phyloP scores from a whole-genome alignment of 1,140 invertebrate genomes.

The Leptopilina boulardi region DNA sequence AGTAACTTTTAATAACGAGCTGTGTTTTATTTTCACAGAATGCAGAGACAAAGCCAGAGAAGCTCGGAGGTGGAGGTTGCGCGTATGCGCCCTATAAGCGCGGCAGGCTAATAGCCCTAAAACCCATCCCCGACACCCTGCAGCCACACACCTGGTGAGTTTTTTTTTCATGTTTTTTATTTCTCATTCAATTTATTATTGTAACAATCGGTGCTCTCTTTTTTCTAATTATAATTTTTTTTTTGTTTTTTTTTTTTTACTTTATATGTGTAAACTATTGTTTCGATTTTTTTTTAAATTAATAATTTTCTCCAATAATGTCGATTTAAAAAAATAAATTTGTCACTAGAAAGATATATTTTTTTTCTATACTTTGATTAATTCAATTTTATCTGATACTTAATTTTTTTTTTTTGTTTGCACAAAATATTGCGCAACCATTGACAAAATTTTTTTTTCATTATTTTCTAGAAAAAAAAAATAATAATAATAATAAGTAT shows the following conservation, averaged over 20 bases:
- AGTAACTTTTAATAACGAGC: conserved; percentile 43
- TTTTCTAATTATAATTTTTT: neutral
- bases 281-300: too few relatives aligned
- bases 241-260: neutral
- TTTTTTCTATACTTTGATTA: too few relatives aligned
- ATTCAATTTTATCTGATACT: too few relatives aligned
- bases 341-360: too few relatives aligned
- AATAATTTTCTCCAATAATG: too few relatives aligned
- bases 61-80: conserved; percentile 73
- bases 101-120: conserved; percentile 72
- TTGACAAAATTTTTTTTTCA: too few relatives aligned
- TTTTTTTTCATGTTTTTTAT: neutral
- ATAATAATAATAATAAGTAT: too few relatives aligned
- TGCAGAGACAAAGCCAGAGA: conserved; percentile 69
- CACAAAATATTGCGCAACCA: too few relatives aligned
- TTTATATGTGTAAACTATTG: too few relatives aligned
- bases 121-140: conserved; percentile 71
- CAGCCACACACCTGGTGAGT: conserved; percentile 71
- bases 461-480: too few relatives aligned
- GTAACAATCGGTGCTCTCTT: neutral
- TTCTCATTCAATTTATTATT: neutral
- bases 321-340: too few relatives aligned
- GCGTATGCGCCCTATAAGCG: conserved; percentile 73
- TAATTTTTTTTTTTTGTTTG: too few relatives aligned
- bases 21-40: conserved; percentile 62